Percentiles rank a stretch among this genome's conserved stretches.
phyloP scores from a whole-genome alignment of 1,140 invertebrate species.

The Drosophila saltans region DNA sequence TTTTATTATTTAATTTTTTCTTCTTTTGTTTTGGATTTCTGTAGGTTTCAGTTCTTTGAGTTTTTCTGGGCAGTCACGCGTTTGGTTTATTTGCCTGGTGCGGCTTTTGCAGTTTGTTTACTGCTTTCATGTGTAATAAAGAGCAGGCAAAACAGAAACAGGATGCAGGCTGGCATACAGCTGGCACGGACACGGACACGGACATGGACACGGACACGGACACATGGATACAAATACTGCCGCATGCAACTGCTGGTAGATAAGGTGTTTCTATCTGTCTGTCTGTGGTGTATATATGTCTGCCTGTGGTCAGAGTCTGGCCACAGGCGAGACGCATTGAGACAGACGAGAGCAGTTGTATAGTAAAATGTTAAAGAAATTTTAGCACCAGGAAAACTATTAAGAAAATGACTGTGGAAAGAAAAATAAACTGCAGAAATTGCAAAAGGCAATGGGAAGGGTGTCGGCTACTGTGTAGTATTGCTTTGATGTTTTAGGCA shows the following conservation, averaged over 20 bases:
- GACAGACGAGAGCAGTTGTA: neutral
- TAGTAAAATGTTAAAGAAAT: conserved; percentile 29
- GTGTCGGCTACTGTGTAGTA: neutral
- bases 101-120: conserved; percentile 42
- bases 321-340: conserved; percentile 26
- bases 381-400: conserved; percentile 59
- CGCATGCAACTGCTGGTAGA: neutral
- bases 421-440: conserved; percentile 62
- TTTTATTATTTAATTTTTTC: neutral
- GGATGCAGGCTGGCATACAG: conserved; percentile 26
- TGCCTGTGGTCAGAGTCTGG: conserved; percentile 41
- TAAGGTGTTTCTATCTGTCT: neutral
- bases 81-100: conserved; percentile 29
- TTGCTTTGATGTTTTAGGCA: conserved; percentile 58
- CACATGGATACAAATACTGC: neutral
- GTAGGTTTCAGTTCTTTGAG: conserved; percentile 1
- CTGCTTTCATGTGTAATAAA: conserved; percentile 42
- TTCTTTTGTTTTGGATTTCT: neutral
- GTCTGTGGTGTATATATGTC: conserved; percentile 10
- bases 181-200: conserved; percentile 25
- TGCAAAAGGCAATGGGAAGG: neutral
- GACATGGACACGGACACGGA: conserved; percentile 8
- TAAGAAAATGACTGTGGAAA: conserved; percentile 60
- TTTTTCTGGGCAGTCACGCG: conserved; percentile 17
- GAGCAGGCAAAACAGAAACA: conserved; percentile 29